Base-by-base conservation (phyloP, 2,113 vertebrate species). In the Leuciscus idus region DNA sequence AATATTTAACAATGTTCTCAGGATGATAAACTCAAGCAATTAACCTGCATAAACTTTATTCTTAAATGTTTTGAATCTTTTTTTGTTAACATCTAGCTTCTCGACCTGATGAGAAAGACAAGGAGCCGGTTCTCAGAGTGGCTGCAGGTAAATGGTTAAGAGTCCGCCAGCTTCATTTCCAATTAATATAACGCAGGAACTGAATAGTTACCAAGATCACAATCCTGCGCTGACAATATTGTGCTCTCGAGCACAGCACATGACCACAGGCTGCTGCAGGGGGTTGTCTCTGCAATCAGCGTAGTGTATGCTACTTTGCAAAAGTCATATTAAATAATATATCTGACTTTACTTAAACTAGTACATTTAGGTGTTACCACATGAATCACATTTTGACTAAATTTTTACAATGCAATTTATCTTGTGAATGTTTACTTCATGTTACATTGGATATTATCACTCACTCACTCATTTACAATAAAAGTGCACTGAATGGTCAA, bases 21-120 rank as follows among this genome's bases (percentile, higher is more conserved):
- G 64, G 46, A 48, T 70, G 19, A 83, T 70, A 50, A 52, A 55
- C 62, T 70, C 17, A 82, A 83, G 28, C 81, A 83, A 73, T 83
- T 83, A 57, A 55, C 68, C 81, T 59, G 81, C 50, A 73, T 36
- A 43, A 57, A 83, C 11, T 72, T 55, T 17, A 2, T 33, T 57
- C 19, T 57, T n/a, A 5, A 73, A 19, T 84, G 46, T 23, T 70
- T 55, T 52, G 1, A 73, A 33, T 7, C 28, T 36, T 23, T 30
- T 46, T 46, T 50, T 48, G 2, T 19, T 10, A 50, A 33, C 26
- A 23, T 33, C 21, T 36, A 83, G 23, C 48, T 39, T 83, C 46
- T 83, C 4, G 6, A 28, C 19, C 48, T 82, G 62, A 83, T 57
- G 15, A 72, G 30, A 59, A 83, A 57, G 48, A 39, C 48, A n/a